A percentile compares a stretch with the other conserved stretches of the same genome.
Conservation (phyloP, 2,888 invertebrate genomes). For the Alloplasta piceator region DNA sequence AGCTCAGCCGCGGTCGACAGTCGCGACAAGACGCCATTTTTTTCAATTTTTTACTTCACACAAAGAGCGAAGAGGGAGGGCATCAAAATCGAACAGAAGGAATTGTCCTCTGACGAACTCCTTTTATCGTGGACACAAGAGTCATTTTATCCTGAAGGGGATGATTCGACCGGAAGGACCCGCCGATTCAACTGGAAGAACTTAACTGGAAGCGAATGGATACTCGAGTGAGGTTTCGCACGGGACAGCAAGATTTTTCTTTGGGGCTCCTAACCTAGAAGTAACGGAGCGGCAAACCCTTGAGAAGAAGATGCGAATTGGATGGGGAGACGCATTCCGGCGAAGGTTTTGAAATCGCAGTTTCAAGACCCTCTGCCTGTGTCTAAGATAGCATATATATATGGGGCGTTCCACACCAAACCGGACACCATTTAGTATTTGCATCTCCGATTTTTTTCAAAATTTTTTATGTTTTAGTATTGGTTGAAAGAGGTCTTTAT, state of each 20-base stretch:
- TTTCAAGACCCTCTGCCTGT: background rate
- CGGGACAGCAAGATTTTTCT: slow-evolving; percentile 39
- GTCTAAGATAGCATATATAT: background rate
- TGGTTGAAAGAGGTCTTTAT: too few species aligned
- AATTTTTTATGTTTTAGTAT: too few species aligned
- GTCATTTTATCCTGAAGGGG: slow-evolving; percentile 19
- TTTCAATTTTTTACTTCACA: too few species aligned
- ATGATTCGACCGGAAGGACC: background rate
- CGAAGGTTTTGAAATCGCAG: slow-evolving; percentile 36
- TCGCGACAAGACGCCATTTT: background rate
- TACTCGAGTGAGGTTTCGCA: slow-evolving; percentile 32
- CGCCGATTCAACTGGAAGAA: slow-evolving; percentile 5
- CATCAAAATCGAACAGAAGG: background rate
- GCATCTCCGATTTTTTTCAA: too few species aligned
- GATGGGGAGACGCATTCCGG: background rate
- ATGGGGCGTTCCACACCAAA: too few species aligned
- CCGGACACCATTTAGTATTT: too few species aligned
- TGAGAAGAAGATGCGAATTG: slow-evolving; percentile 6
- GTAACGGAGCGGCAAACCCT: slow-evolving; percentile 38
- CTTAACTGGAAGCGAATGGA: background rate
- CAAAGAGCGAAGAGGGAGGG: too few species aligned
- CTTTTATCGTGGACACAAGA: slow-evolving; percentile 11
- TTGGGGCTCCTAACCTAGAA: slow-evolving; percentile 24
- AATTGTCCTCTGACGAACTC: background rate
- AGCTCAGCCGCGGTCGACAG: slow-evolving; percentile 1